These are phyloP conservation scores for Copidosoma floridanum DNA, from an alignment of 1,140 invertebrate genomes.

Conservation along the genomic window DNA sequence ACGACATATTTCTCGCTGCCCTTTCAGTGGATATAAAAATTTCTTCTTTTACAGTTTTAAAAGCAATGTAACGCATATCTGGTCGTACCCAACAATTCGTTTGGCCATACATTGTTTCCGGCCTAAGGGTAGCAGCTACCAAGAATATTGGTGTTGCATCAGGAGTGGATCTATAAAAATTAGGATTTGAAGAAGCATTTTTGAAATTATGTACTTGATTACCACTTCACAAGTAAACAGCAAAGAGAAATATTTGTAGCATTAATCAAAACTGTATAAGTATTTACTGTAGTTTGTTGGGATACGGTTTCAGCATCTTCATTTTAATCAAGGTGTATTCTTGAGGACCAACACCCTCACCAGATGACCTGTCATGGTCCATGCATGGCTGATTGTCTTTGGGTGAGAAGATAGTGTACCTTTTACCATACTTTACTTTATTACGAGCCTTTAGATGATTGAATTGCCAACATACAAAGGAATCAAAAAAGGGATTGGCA, in stretches of 20 bases:
- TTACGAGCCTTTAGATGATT: slow-evolving; percentile 80
- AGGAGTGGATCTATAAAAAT: slow-evolving; percentile 58
- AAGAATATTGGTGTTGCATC: slow-evolving; percentile 70
- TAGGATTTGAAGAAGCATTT: slow-evolving; percentile 29
- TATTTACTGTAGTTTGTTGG: slow-evolving; percentile 68
- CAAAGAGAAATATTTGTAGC: background rate
- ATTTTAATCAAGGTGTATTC: slow-evolving; percentile 98
- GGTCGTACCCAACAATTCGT: slow-evolving; percentile 99
- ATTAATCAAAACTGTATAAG: background rate
- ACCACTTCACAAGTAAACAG: background rate
- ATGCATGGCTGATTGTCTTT: slow-evolving; percentile 98
- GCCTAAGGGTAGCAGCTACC: slow-evolving; percentile 95
- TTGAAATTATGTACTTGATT: background rate
- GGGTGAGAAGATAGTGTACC: slow-evolving; percentile 96
- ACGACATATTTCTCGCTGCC: slow-evolving; percentile 93
- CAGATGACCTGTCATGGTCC: slow-evolving; percentile 96
- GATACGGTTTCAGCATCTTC: slow-evolving; percentile 75
- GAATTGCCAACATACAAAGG: slow-evolving; percentile 98
- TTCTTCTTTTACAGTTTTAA: slow-evolving; percentile 66
- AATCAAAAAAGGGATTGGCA: slow-evolving; percentile 96
- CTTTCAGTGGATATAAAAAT: slow-evolving; percentile 86
- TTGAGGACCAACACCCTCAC: slow-evolving; percentile 96
- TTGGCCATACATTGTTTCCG: slow-evolving; percentile 99
- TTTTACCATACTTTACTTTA: slow-evolving; percentile 95
- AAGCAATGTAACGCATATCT: slow-evolving; percentile 90